Evolutionary conservation across 2,888 invertebrate genomes (phyloP).

Genomic region (Cheilosia variabilis): DNA sequence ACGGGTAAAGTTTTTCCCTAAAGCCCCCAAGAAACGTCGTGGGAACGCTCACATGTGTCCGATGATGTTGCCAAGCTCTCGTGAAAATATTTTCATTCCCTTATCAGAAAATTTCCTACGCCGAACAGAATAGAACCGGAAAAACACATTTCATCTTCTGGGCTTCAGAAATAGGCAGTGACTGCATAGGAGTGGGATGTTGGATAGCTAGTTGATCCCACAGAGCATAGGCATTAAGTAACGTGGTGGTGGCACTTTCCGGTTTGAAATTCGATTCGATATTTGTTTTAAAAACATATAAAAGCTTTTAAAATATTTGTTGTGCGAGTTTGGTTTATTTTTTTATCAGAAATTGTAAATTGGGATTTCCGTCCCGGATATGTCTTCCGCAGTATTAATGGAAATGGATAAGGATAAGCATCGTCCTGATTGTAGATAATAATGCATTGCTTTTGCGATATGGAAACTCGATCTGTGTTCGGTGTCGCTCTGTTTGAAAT

Average conservation of each 20-base stretch:
- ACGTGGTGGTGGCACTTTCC: conserved; percentile 43
- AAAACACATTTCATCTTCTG: conserved; percentile 18
- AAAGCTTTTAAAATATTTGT: conserved; percentile 69
- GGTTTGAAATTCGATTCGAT: conserved; percentile 70
- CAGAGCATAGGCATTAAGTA: conserved; percentile 49
- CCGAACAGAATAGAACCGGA: conserved; percentile 31
- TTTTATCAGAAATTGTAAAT: conserved; percentile 6
- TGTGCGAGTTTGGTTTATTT: conserved; percentile 1
- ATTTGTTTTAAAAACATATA: conserved; percentile 74
- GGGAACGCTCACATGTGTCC: conserved; percentile 61
- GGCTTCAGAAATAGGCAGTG: conserved; percentile 50
- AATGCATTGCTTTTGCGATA: neutral
- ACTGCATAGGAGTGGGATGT: conserved; percentile 20
- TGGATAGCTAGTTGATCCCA: conserved; percentile 25
- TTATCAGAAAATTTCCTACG: conserved; percentile 39
- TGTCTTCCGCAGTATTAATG: conserved; percentile 32
- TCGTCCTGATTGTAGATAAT: conserved; percentile 18
- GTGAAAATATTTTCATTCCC: conserved; percentile 70
- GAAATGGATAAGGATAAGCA: neutral
- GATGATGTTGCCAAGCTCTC: conserved; percentile 37
- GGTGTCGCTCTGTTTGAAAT: neutral
- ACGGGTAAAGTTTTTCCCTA: conserved; percentile 57
- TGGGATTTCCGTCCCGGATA: conserved; percentile 16
- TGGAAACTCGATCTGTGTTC: conserved; percentile 9
- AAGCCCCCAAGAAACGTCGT: conserved; percentile 62